Evolutionary conservation across 1,140 invertebrate species (phyloP), one percentile per base, ranked within the genome.

Genomic region (Leucophenga varia): DNA sequence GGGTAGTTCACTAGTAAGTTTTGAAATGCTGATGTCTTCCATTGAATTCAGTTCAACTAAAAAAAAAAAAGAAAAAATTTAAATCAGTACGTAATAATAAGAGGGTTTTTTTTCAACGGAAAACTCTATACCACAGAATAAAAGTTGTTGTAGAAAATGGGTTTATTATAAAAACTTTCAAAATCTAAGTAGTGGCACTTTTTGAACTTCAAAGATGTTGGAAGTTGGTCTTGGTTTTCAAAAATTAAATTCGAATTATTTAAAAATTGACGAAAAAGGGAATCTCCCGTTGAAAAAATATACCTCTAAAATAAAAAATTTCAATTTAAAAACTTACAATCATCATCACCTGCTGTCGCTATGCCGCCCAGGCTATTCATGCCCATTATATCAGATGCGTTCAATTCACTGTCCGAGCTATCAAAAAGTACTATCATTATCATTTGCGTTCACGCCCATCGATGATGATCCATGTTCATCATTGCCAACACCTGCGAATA

Each of bases 1-100:
- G 5, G 59, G 63, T 35, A 63, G 37, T 40, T 74, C 72, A 5
- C 69, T 69, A 25, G 72, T 71, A 10, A 74, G 54, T 36, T 75
- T 75, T 13, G 67, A 68, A 45, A 74, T 68, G 54, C 71, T 71
- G 3, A 74, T 69, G 42, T 74, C 69, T 9, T 74, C 72, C 12
- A 72, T 71, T 8, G 72, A 72, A 35, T 70, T 70, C 10, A 74
- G 52, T 47, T 71, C 72, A 49, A 71, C 69, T 72, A 13, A 4
- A 31, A 10, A 20, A 14, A 1, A 36, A 30, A 47, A 14, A 47
- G 2, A 43, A 7, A 14, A n/a, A n/a, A 30, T 8, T 8, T 2
- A n/a, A 10, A 36, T 7, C 8, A 9, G 9, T 16, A 34, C 13
- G 8, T 3, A 21, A 21, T 18, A 12, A 9, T 34, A 13, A 20